Evolutionary conservation across 2,888 invertebrate species (phyloP).

Genomic region (Drosophila neotestacea): DNA sequence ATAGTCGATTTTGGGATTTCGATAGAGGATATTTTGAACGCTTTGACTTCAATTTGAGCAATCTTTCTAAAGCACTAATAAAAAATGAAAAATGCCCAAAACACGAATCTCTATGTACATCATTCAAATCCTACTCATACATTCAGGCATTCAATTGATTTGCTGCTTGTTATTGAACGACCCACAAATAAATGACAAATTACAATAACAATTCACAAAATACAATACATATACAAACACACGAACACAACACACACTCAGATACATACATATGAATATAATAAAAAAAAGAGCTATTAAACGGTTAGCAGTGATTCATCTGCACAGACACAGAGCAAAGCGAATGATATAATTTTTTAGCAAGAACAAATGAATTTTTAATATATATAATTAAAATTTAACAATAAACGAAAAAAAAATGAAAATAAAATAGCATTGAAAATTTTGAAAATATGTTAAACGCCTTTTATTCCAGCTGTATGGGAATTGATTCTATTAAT

Average conservation of each 20-base stretch:
- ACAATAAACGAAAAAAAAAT: constrained; percentile 22
- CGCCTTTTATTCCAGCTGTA: constrained; percentile 16
- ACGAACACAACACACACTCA: constrained; percentile 21
- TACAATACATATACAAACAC: constrained; percentile 14
- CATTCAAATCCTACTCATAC: constrained; percentile 21
- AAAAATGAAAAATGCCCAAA: constrained; percentile 8
- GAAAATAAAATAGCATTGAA: constrained; percentile 54
- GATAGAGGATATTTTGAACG: constrained; percentile 1
- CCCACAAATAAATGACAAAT: constrained; percentile 56
- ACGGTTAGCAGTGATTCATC: constrained; percentile 38
- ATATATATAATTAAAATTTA: constrained; percentile 41
- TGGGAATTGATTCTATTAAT: too few species aligned
- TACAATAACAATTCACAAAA: constrained; percentile 56
- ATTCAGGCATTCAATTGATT: constrained; percentile 22
- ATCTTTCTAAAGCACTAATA: constrained; percentile 45
- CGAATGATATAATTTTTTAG: constrained; percentile 66
- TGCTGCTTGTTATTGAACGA: constrained; percentile 36
- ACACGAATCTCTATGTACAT: constrained; percentile 34
- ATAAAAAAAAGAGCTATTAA: constrained; percentile 46
- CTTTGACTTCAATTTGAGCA: constrained; percentile 34
- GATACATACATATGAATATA: constrained; percentile 34
- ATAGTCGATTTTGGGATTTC: constrained; percentile 8
- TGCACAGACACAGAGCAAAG: constrained; percentile 32
- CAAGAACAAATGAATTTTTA: constrained; percentile 55
- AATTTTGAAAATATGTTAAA: constrained; percentile 41